Conservation (phyloP, 1,140 invertebrate genomes). For the fruit fly (Drosophila melanogaster) region Release_6_plus_ISO1_MT NT_033777.3:20847501-20848000, state of each 20-base stretch:
- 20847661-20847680: slow-evolving; percentile 33
- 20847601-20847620: slow-evolving; percentile 80
- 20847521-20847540: slow-evolving; percentile 95
- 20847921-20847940: no score
- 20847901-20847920: no score
- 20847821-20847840: no score
- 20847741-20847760: not conserved
- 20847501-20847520: slow-evolving; percentile 85
- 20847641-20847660: slow-evolving; percentile 27
- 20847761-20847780: not conserved
- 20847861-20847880: no score
- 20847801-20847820: no score
- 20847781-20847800: no score
- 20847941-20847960: no score
- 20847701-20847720: slow-evolving; percentile 30
- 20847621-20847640: slow-evolving; percentile 77
- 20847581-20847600: slow-evolving; percentile 77
- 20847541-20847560: slow-evolving; percentile 89
- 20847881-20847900: no score
- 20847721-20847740: not conserved
- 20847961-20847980: no score
- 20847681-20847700: slow-evolving; percentile 20
- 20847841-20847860: no score
- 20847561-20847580: slow-evolving; percentile 86
- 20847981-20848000: no score